Evolutionary conservation across 2,113 vertebrate species (phyloP), one percentile per base, ranked within the genome.

Genomic region (Cyprinodon tularosa): DNA sequence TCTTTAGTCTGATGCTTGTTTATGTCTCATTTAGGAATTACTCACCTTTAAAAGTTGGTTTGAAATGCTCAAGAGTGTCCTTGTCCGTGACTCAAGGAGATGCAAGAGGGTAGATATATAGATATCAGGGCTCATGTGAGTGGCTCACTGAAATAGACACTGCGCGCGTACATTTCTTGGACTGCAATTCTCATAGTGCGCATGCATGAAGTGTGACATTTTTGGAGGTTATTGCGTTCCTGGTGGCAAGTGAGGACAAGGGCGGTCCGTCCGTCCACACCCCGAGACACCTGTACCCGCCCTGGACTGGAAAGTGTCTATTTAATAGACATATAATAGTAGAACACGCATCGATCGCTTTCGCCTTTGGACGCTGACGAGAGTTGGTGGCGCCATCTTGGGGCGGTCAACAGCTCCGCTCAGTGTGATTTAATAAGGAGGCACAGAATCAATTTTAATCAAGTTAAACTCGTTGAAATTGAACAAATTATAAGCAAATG

Each of bases 61-160:
- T 78, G 62, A 74, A 75, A 83, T 74, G 79, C 71, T 45, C 45
- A 57, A 72, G 63, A 75, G 22, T 61, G 48, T 63, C 80, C 86
- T 84, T 87, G 89, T 76, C 72, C 86, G 75, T 88, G 85, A 69
- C 13, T 20, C 72, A 76, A 77, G 61, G 77, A 42, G 57, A 74
- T 80, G 82, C 84, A 88, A 89, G 77, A 80, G 62, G 88, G 85
- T 80, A 77, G 82, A 90, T 92, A 89, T 92, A 92, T 92, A 88
- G 90, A 92, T 86, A 89, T 84, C 40, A 50, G 76, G 12, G 62
- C 87, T 74, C 88, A 80, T 90, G 90, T 93, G 90, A 93, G 90
- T 88, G 90, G 89, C 78, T 92, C 77, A 88, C 91, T 85, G 91
- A 93, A 93, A 93, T 93, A 93, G 91, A 87, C 77, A 47, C 45